Evolutionary conservation across 1,140 invertebrate genomes (phyloP).

Genomic region (Drosophila quadrilineata): DNA sequence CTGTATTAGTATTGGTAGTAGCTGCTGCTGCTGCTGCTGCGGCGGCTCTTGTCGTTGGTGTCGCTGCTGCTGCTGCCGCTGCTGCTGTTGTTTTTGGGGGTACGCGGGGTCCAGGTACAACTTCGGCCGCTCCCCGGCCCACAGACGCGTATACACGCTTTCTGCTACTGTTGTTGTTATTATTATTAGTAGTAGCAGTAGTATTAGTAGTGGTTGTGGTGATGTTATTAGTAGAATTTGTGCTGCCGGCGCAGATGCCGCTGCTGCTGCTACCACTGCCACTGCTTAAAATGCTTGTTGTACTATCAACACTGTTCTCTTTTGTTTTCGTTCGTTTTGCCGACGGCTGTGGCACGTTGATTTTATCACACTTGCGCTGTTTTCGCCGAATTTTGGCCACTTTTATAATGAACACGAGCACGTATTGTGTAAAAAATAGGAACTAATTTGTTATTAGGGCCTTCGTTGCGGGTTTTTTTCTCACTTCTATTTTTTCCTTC

Average conservation of each 20-base stretch:
- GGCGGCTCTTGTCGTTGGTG: neutral
- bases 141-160: conserved; percentile 33
- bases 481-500: conserved; percentile 4
- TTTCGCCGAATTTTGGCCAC: conserved; percentile 77
- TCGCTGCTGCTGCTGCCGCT: neutral
- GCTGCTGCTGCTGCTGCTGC: neutral
- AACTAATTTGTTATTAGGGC: conserved; percentile 38
- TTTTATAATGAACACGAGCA: conserved; percentile 49
- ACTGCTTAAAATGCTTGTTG: conserved; percentile 62
- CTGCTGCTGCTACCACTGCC: conserved; percentile 43
- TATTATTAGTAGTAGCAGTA: conserved; percentile 10
- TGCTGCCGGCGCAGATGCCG: conserved; percentile 24
- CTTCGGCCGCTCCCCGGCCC: conserved; percentile 71
- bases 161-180: conserved; percentile 31
- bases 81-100: conserved; percentile 9
- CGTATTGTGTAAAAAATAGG: conserved; percentile 50
- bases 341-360: conserved; percentile 58
- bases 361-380: conserved; percentile 74
- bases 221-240: conserved; percentile 6
- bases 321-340: conserved; percentile 74
- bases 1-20: too few relatives aligned
- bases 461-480: conserved; percentile 24
- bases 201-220: conserved; percentile 1
- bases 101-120: conserved; percentile 35
- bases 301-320: conserved; percentile 74